Evolutionary conservation across 35 echinoderm and acorn worm genomes (phyloP), one percentile per base, ranked within the genome.

Genomic region (Ptychodera flava): DNA sequence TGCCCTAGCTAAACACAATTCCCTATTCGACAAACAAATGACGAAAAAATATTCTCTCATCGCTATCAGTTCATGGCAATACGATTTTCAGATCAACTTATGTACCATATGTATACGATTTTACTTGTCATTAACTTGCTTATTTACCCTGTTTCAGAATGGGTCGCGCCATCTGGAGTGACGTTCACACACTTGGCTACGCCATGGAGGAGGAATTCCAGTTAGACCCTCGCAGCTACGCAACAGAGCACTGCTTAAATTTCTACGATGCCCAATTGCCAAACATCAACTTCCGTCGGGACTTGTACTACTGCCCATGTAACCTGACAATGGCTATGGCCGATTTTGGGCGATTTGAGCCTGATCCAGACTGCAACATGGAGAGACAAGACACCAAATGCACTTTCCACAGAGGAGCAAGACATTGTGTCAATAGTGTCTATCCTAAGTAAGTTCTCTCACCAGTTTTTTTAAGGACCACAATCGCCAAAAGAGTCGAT

Each of bases 181-280:
- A 94, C 32, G 82, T 94, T 1, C 93, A 94, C 53, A 81, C 79
- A 1, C 82, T 94, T 0, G 93, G 93, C 1, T 94, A 94, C 35
- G 87, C 91, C 37, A 75, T 94, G 36, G 88, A 94, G 31, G 93
- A 91, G 80, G 88, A 91, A 53, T 94, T 82, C 37, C 93, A 94
- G 36, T 80, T 83, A 16, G 86, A 88, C 78, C 93, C 86, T 0
- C 64, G 22, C 22, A 22, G 45, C 45, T 64, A 64, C 45, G 45
- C 45, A 6, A 64, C 45, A 64, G 45, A 64, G 22, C 45, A 64
- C 45, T 64, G 45, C 22, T 12, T 64, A 12, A 64, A 64, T 64
- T 64, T 64, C 22, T 64, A 12, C 22, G 45, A 64, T 64, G 45
- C 22, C 22, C 45, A 64, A 22, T 22, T 31, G 1, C 76, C 82